phyloP scores from a whole-genome alignment of 2,113 vertebrate species.

The Vombatus ursinus region DNA sequence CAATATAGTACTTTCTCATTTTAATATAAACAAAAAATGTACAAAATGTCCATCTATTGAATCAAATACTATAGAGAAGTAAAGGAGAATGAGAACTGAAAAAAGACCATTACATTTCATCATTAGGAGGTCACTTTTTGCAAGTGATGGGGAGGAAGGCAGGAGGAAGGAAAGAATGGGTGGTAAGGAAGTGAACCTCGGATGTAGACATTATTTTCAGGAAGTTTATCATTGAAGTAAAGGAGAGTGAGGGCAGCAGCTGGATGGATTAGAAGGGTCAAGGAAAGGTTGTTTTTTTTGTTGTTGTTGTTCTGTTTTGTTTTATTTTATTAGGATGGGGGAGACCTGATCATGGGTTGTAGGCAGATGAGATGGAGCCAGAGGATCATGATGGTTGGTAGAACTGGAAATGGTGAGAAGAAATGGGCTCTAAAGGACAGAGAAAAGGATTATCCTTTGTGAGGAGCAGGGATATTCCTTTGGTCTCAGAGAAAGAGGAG shows the following conservation, averaged over 20 bases:
- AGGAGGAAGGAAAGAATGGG: not conserved
- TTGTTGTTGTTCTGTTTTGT: not conserved
- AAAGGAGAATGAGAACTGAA: not conserved
- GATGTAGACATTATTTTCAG: not conserved
- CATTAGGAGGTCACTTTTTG: not conserved
- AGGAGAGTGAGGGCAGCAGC: not conserved
- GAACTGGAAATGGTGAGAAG: not conserved
- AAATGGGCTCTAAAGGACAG: not conserved
- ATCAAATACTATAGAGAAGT: not conserved
- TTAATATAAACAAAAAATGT: not conserved
- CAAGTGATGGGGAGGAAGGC: not conserved
- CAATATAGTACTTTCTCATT: not conserved
- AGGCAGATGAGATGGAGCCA: not conserved
- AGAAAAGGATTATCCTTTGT: not conserved
- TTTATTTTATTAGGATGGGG: not conserved
- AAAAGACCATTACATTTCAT: not conserved
- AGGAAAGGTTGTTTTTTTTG: not conserved
- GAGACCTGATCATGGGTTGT: not conserved
- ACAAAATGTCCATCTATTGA: not conserved
- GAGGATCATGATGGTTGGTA: not conserved
- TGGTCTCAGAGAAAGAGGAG: not conserved
- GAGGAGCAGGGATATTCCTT: not conserved
- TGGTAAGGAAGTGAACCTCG: not conserved
- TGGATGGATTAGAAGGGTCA: not conserved
- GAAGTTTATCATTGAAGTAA: not conserved